Evolutionary conservation across 1,140 invertebrate genomes (phyloP).

Genomic region (Trypoxylus dichotomus): DNA sequence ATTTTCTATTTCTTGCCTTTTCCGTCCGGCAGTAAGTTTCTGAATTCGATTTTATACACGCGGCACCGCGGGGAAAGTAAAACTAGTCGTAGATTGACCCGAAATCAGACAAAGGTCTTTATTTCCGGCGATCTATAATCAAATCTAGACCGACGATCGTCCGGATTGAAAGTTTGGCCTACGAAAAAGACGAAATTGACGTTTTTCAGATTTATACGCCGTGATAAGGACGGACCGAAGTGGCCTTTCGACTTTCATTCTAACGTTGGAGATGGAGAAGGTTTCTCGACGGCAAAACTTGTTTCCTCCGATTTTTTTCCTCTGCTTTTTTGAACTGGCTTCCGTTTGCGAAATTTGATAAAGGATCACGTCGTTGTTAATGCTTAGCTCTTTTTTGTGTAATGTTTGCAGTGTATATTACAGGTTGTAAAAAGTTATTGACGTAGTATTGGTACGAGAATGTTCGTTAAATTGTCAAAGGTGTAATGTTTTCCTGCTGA

Average conservation of each 20-base stretch:
- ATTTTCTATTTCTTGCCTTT: not conserved
- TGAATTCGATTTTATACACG: not conserved
- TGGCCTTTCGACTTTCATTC: not conserved
- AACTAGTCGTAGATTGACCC: conserved; percentile 1
- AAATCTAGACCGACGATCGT: not conserved
- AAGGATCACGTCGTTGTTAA: not conserved
- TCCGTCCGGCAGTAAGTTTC: not conserved
- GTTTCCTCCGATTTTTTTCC: not conserved
- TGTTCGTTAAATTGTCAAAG: too few species aligned
- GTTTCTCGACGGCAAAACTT: not conserved
- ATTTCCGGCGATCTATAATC: not conserved
- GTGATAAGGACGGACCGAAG: not conserved
- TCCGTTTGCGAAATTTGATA: not conserved
- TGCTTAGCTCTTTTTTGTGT: too few species aligned
- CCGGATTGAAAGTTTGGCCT: not conserved
- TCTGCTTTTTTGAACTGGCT: not conserved
- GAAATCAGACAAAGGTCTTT: conserved; percentile 3
- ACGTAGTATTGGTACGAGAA: too few species aligned
- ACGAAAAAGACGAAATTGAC: not conserved
- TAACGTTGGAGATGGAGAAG: not conserved
- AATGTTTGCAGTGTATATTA: too few species aligned
- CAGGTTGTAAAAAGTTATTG: too few species aligned
- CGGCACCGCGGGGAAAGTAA: not conserved
- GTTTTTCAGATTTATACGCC: not conserved
- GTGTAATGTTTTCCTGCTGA: too few species aligned